Conservation (phyloP, 35 echinoderm and acorn worm genomes). For the Eucidaris tribuloides region DNA sequence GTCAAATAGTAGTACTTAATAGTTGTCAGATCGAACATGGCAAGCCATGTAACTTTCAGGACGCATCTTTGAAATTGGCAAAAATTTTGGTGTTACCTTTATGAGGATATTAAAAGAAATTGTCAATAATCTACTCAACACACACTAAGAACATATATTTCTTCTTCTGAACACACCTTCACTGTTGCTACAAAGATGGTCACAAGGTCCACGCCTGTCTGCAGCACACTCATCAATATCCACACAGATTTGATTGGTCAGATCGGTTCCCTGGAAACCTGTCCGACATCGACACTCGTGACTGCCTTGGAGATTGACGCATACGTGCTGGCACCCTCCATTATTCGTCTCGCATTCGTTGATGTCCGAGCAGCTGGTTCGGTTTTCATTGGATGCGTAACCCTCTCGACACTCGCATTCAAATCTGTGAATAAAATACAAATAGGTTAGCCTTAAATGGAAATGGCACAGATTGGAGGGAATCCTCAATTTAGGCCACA, state of each 20-base stretch:
- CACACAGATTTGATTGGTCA: constrained; percentile 65
- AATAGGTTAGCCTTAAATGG: too few relatives aligned
- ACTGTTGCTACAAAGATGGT: constrained; percentile 69
- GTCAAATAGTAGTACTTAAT: too few relatives aligned
- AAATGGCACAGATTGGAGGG: too few relatives aligned
- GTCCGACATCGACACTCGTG: constrained; percentile 84
- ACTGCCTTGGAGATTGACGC: constrained; percentile 69
- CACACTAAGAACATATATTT: neutral
- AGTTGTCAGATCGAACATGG: too few relatives aligned
- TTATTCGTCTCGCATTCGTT: constrained; percentile 82
- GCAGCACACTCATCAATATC: constrained; percentile 95
- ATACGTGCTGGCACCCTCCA: constrained; percentile 89
- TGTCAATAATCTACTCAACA: neutral
- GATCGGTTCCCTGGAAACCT: constrained; percentile 68
- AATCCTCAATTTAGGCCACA: too few relatives aligned
- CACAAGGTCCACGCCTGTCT: constrained; percentile 77
- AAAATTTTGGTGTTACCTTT: too few relatives aligned
- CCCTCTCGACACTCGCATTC: constrained; percentile 72
- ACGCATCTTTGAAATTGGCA: constrained; percentile 63
- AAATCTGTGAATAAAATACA: too few relatives aligned
- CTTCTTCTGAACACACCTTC: constrained; percentile 42
- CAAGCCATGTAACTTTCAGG: neutral
- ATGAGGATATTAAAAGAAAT: neutral
- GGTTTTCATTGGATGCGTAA: constrained; percentile 61
- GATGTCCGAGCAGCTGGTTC: constrained; percentile 76